phyloP scores from a whole-genome alignment of 1,140 invertebrate genomes.

The Ceratina japonica region DNA sequence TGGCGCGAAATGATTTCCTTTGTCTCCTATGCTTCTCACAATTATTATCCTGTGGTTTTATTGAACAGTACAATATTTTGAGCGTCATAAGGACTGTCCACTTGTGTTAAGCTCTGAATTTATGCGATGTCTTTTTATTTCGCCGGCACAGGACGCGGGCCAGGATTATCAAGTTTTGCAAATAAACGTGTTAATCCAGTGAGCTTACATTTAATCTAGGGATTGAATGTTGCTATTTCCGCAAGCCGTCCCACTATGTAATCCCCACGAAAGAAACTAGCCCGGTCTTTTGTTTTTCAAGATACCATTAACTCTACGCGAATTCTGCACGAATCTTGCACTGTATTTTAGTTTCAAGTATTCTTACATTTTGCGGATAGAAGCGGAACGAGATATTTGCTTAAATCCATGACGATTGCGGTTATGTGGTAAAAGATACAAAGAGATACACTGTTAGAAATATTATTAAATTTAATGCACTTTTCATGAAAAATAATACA shows the following conservation, averaged over 20 bases:
- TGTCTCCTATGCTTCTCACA: too few relatives aligned
- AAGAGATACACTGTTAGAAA: neutral
- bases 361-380: neutral
- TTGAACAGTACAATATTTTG: too few relatives aligned
- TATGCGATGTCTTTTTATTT: neutral
- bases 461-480: too few relatives aligned
- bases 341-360: neutral
- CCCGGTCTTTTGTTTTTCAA: neutral
- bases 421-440: neutral
- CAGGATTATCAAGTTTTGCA: neutral
- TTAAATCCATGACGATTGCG: too few relatives aligned
- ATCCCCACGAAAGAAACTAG: neutral
- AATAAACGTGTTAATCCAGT: neutral
- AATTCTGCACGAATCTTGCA: neutral
- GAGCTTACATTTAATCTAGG: slow-evolving; percentile 3
- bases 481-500: too few relatives aligned
- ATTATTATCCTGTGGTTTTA: too few relatives aligned
- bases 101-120: neutral
- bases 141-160: neutral
- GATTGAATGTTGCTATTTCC: neutral
- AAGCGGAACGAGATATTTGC: too few relatives aligned
- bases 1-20: too few relatives aligned
- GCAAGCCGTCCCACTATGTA: neutral
- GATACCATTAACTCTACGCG: neutral
- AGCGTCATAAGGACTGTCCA: too few relatives aligned